Evolutionary conservation across 1,140 invertebrate genomes (phyloP).

Genomic region (honey bee (Apis mellifera)): DNA sequence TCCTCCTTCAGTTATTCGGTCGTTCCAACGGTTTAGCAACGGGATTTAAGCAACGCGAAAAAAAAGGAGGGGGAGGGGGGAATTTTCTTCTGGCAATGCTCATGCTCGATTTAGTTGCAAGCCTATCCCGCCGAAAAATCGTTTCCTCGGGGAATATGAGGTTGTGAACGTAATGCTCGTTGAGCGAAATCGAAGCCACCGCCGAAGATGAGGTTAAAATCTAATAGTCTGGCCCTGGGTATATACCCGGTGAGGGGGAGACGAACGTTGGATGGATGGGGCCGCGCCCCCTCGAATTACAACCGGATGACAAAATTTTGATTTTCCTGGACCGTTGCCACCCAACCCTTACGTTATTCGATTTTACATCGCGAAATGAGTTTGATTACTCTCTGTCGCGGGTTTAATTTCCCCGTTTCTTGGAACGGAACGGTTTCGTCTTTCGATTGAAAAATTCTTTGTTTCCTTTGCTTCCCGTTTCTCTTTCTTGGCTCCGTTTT

Average conservation of each 20-base stretch:
- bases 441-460: constrained; percentile 23
- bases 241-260: constrained; percentile 34
- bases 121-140: constrained; percentile 55
- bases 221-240: constrained; percentile 72
- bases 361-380: constrained; percentile 28
- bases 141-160: constrained; percentile 68
- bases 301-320: constrained; percentile 74
- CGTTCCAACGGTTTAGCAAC: background rate
- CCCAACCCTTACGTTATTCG: constrained; percentile 25
- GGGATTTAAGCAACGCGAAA: background rate
- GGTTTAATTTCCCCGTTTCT: background rate
- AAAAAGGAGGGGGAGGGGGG: background rate
- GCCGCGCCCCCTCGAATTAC: constrained; percentile 69
- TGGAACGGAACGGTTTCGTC: background rate
- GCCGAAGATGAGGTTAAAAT: constrained; percentile 78
- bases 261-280: constrained; percentile 22
- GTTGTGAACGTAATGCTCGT: constrained; percentile 67
- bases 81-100: constrained; percentile 47
- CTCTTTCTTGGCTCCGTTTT: background rate
- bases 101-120: constrained; percentile 53
- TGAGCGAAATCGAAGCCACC: constrained; percentile 68
- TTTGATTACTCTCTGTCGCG: constrained; percentile 29
- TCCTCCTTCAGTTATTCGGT: background rate
- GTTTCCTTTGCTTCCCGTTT: background rate
- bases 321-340: constrained; percentile 69